Evolutionary conservation across 2,113 vertebrate species (phyloP).

Genomic region (Elachura formosa): DNA sequence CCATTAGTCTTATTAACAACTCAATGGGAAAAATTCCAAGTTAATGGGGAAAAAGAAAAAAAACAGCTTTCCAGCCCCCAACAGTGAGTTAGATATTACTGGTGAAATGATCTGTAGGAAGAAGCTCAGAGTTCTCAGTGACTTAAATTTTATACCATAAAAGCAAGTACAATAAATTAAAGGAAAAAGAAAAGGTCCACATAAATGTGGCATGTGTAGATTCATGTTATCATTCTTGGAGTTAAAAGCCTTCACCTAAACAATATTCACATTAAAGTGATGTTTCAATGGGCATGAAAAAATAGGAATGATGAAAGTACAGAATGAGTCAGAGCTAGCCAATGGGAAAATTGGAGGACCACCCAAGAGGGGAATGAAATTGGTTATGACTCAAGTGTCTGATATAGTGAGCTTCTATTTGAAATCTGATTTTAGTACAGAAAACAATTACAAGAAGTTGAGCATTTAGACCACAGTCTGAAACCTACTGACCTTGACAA

Average conservation of each 20-base stretch:
- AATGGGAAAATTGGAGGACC: neutral
- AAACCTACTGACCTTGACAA: neutral
- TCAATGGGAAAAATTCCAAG: too few relatives aligned
- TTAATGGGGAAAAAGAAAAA: too few relatives aligned
- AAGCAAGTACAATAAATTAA: neutral
- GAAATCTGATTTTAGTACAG: neutral
- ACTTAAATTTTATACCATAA: neutral
- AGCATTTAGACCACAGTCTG: neutral
- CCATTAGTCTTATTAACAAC: too few relatives aligned
- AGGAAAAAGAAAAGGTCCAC: neutral
- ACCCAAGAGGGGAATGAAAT: neutral
- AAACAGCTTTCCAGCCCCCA: too few relatives aligned
- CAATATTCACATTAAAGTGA: neutral
- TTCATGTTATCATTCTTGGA: neutral
- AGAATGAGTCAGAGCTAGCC: neutral
- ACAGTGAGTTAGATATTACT: neutral
- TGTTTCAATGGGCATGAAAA: neutral
- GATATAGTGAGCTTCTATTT: neutral
- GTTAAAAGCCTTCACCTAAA: neutral
- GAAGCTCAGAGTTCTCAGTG: neutral
- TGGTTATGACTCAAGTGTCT: neutral
- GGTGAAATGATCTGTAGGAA: neutral
- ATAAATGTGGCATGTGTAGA: neutral
- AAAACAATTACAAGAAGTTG: neutral
- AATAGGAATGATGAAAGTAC: neutral